Base-by-base conservation (phyloP, 2,113 vertebrate genomes). In the Calidris pygmaea region DNA sequence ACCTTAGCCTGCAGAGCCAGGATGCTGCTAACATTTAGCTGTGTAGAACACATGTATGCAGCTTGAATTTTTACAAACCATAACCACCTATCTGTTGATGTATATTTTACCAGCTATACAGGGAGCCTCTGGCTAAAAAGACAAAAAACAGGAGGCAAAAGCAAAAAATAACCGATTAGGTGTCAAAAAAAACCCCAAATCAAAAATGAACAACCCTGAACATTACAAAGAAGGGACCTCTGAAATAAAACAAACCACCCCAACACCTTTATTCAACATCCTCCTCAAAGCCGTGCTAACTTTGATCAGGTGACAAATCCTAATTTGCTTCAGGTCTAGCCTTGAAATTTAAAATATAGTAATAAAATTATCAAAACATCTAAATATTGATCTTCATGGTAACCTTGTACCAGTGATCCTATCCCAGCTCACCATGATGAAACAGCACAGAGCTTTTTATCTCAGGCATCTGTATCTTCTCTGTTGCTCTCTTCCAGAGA, bases 21-120 rank as follows among this genome's bases (percentile, higher is more conserved):
- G 29, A 47, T 3, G 1, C 30, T 21, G 11, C 29, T 89, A 56
- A 56, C 16, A 6, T n/a, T 48, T 14, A 58, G 11, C 58, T 41
- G n/a, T 27, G 3, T 34, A 19, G n/a, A 77, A 17, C 19, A 53
- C 14, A 32, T 12, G n/a, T 1, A 3, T 1, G 3, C 8, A 87
- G 35, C 39, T 47, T 43, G 7, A 47, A 48, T 56, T 55, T 39
- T 62, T 56, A n/a, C 50, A 85, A 29, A 72, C 43, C 4, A 8
- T 4, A 43, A 17, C 3, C 21, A 6, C 2, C 0, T 32, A 41
- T 19, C 37, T 62, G 12, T 60, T 43, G 41, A 34, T 32, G 8
- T 71, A 3, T 76, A 0, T 63, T 86, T 90, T 71, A 67, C 22
- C 24, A 63, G n/a, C 20, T 55, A 0, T 18, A 71, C 18, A 48